phyloP scores from a whole-genome alignment of 2,113 vertebrate genomes.

The Eulacestoma nigropectus region DNA sequence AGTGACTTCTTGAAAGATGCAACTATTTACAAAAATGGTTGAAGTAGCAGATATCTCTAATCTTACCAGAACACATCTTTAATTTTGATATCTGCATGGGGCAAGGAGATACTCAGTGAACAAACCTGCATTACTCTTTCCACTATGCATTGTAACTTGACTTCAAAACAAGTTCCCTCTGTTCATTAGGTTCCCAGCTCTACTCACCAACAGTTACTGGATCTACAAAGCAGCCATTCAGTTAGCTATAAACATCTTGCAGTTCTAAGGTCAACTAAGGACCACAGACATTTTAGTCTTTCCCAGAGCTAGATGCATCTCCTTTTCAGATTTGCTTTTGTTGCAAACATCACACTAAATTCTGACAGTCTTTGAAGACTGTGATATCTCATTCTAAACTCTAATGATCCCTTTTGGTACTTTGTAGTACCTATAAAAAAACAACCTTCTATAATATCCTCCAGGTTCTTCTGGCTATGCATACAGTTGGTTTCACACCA shows the following conservation, averaged over 20 bases:
- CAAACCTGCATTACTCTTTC: neutral
- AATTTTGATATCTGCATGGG: neutral
- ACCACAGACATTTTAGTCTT: neutral
- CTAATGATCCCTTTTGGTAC: neutral
- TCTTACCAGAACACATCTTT: neutral
- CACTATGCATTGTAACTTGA: neutral
- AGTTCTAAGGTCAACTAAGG: neutral
- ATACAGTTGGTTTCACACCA: neutral
- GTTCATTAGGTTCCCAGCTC: neutral
- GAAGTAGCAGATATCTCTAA: neutral
- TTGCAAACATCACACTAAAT: neutral
- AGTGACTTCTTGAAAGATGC: neutral
- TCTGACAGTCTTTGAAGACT: neutral
- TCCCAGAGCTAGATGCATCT: neutral
- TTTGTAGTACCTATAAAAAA: neutral
- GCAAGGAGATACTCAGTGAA: neutral
- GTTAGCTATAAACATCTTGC: neutral
- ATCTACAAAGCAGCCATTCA: neutral
- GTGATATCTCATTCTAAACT: neutral
- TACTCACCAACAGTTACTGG: neutral
- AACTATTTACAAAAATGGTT: neutral
- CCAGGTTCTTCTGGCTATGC: neutral
- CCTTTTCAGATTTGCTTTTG: neutral
- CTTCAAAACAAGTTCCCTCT: neutral
- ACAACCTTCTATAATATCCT: neutral